phyloP scores from a whole-genome alignment of 2,797 vertebrate species.

The Potorous gilbertii region DNA sequence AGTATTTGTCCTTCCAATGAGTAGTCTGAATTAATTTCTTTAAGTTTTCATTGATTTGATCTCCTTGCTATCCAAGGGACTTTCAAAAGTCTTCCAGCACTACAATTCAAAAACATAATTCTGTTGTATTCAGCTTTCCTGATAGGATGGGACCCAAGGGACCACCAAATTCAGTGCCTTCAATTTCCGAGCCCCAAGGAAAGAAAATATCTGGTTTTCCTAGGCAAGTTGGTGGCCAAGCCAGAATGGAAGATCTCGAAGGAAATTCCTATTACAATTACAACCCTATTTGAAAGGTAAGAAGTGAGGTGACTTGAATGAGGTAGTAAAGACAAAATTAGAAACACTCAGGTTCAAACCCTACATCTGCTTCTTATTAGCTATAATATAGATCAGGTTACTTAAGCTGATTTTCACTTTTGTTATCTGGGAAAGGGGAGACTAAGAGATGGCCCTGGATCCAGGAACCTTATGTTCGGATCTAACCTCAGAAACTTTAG shows the following conservation, averaged over 20 bases:
- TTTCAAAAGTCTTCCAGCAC: background rate
- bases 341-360: background rate
- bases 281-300: background rate
- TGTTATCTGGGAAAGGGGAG: background rate
- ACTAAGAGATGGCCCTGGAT: too few species aligned
- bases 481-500: background rate
- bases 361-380: background rate
- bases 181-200: background rate
- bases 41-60: background rate
- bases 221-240: background rate
- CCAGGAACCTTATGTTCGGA: background rate
- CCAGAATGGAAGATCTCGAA: background rate
- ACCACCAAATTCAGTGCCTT: background rate
- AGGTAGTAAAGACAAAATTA: background rate
- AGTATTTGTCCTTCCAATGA: background rate
- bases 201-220: background rate
- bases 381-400: background rate
- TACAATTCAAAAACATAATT: background rate
- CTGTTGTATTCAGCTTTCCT: background rate
- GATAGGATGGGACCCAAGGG: background rate
- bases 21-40: background rate
- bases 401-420: background rate
- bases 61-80: background rate
- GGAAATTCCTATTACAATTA: background rate
- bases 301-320: background rate